Percentiles rank a stretch among this genome's conserved stretches.
These are phyloP conservation scores for Perca schrenkii DNA, from an alignment of 2,113 vertebrate species.

Conservation along the genomic window DNA sequence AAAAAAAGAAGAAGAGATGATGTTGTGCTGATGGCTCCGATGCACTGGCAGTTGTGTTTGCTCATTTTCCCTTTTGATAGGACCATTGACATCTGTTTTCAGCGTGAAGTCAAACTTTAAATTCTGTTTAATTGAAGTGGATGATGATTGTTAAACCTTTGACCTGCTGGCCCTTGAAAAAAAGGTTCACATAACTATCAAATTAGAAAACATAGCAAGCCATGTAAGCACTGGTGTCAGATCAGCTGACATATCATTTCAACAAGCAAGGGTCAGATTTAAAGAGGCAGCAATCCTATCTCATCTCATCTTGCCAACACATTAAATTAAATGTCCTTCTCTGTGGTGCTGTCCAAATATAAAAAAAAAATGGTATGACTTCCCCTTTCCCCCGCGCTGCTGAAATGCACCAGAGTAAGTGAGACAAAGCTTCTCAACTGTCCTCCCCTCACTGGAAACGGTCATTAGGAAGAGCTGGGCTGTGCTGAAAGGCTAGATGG, in stretches of 20 bases:
- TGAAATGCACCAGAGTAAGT: constrained; percentile 33
- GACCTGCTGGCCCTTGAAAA: constrained; percentile 2
- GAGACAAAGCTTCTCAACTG: constrained; percentile 69
- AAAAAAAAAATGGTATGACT: constrained; percentile 20
- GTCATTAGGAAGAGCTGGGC: constrained; percentile 73
- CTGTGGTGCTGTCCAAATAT: constrained; percentile 36
- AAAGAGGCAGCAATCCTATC: constrained; percentile 23
- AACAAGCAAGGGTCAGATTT: constrained; percentile 2
- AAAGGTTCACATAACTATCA: constrained; percentile 1
- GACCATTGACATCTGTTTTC: not conserved
- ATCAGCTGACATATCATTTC: not conserved
- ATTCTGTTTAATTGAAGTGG: not conserved
- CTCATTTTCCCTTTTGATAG: not conserved
- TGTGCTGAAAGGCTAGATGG: constrained; percentile 77
- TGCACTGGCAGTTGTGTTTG: not conserved
- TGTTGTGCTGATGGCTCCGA: not conserved
- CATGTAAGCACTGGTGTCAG: constrained; percentile 8
- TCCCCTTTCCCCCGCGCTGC: constrained; percentile 16
- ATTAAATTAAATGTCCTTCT: constrained; percentile 40
- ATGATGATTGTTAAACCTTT: constrained; percentile 3
- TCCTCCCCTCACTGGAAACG: constrained; percentile 65
- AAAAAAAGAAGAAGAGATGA: not conserved
- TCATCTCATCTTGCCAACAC: constrained; percentile 38
- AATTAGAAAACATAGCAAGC: constrained; percentile 21
- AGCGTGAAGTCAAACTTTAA: not conserved